Evolutionary conservation across 2,113 vertebrate genomes (phyloP).

Genomic region (Campylorhamphus procurvoides): DNA sequence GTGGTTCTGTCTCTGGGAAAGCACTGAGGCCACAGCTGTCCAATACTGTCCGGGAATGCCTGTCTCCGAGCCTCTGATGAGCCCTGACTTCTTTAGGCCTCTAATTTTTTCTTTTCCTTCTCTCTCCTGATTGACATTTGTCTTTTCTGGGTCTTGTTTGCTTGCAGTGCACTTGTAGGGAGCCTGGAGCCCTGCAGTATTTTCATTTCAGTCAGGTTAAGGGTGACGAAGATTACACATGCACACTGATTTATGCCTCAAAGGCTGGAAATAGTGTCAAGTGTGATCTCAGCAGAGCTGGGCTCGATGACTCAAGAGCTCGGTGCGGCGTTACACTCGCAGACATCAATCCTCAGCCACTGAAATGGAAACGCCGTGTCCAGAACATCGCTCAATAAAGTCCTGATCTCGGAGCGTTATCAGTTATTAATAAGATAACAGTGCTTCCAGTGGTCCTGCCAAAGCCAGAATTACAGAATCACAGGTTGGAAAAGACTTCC

Average conservation of each 20-base stretch:
- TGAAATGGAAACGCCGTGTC: slow-evolving; percentile 1
- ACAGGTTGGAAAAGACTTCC: neutral
- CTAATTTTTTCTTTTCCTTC: neutral
- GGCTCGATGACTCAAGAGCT: slow-evolving; percentile 41
- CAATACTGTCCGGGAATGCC: neutral
- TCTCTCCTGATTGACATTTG: slow-evolving; percentile 56
- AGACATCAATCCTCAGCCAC: slow-evolving; percentile 46
- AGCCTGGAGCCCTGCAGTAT: slow-evolving; percentile 42
- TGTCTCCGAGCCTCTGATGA: neutral
- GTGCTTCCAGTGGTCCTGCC: neutral
- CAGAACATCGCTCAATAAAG: neutral
- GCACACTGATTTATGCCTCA: slow-evolving; percentile 64
- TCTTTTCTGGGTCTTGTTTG: slow-evolving; percentile 46
- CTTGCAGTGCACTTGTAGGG: slow-evolving; percentile 9
- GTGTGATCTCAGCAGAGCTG: slow-evolving; percentile 62
- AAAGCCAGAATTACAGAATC: neutral
- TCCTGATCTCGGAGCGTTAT: neutral
- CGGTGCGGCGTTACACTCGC: neutral
- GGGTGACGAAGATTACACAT: slow-evolving; percentile 68
- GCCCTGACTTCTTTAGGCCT: slow-evolving; percentile 16
- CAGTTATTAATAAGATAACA: slow-evolving; percentile 44
- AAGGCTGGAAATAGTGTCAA: slow-evolving; percentile 61
- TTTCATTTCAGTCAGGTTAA: slow-evolving; percentile 59
- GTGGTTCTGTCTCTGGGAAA: neutral
- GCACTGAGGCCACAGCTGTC: slow-evolving; percentile 10